Percentiles rank a stretch among this genome's conserved stretches.
phyloP scores from a whole-genome alignment of 2,113 vertebrate genomes.

The Pica pica region DNA sequence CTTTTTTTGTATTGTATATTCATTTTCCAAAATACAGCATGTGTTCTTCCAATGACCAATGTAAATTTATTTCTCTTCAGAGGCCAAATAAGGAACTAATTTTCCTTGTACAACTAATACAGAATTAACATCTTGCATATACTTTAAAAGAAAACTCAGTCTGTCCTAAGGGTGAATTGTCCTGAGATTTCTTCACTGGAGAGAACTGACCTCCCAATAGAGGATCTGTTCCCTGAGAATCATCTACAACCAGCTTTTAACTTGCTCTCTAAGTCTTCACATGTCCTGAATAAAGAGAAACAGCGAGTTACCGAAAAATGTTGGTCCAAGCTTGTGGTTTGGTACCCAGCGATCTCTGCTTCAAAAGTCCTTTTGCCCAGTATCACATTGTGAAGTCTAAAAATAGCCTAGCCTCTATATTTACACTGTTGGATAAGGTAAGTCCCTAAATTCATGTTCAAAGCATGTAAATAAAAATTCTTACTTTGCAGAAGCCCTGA shows the following conservation, averaged over 20 bases:
- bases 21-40: not conserved
- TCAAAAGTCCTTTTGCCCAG: not conserved
- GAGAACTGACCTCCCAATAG: not conserved
- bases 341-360: not conserved
- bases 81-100: not conserved
- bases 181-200: not conserved
- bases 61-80: not conserved
- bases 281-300: not conserved
- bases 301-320: not conserved
- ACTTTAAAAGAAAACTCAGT: not conserved
- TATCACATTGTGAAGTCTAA: not conserved
- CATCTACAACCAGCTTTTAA: not conserved
- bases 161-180: not conserved
- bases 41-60: not conserved
- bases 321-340: not conserved
- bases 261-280: not conserved
- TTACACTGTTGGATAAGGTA: not conserved
- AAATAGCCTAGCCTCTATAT: slow-evolving; percentile 1
- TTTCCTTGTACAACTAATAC: not conserved
- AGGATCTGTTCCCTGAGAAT: not conserved
- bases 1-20: not conserved
- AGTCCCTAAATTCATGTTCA: not conserved
- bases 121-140: not conserved
- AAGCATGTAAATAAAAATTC: not conserved
- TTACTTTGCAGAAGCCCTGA: not conserved